These are phyloP conservation scores for Sarcophaga variegata DNA, from an alignment of 2,888 invertebrate genomes.

Conservation along the genomic window DNA sequence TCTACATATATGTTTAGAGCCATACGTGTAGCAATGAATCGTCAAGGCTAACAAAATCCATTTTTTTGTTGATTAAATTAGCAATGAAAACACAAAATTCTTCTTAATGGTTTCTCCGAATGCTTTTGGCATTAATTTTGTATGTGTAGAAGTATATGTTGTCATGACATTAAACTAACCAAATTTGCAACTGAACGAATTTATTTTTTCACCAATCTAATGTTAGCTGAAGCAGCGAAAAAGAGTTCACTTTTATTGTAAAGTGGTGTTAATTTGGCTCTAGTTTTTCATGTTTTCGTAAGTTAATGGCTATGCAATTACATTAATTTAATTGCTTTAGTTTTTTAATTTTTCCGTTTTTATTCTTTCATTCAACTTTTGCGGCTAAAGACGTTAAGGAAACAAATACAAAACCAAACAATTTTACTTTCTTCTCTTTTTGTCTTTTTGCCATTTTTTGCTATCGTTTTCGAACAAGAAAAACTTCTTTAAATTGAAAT, in stretches of 20 bases:
- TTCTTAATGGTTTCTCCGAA: no score
- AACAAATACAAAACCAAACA: neutral
- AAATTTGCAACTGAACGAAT: neutral
- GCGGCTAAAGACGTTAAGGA: neutral
- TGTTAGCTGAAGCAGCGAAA: neutral
- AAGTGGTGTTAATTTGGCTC: slow-evolving; percentile 43
- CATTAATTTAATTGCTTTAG: slow-evolving; percentile 62
- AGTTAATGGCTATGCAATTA: slow-evolving; percentile 52
- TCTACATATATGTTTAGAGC: no score
- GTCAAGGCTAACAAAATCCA: no score
- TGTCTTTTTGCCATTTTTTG: neutral
- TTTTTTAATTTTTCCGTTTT: slow-evolving; percentile 23
- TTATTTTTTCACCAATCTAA: neutral
- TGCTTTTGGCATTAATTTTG: no score
- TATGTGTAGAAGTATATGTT: no score
- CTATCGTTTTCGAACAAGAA: neutral
- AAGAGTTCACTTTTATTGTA: neutral
- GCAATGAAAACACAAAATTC: no score
- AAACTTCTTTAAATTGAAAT: slow-evolving; percentile 42
- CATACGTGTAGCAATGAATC: no score
- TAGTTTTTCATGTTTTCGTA: slow-evolving; percentile 54
- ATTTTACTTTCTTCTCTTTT: neutral
- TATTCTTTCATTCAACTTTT: neutral
- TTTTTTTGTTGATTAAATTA: no score
- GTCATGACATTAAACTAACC: no score